These are phyloP conservation scores for Zaprionus camerounensis DNA, from an alignment of 1,140 invertebrate genomes.

Conservation along the genomic window DNA sequence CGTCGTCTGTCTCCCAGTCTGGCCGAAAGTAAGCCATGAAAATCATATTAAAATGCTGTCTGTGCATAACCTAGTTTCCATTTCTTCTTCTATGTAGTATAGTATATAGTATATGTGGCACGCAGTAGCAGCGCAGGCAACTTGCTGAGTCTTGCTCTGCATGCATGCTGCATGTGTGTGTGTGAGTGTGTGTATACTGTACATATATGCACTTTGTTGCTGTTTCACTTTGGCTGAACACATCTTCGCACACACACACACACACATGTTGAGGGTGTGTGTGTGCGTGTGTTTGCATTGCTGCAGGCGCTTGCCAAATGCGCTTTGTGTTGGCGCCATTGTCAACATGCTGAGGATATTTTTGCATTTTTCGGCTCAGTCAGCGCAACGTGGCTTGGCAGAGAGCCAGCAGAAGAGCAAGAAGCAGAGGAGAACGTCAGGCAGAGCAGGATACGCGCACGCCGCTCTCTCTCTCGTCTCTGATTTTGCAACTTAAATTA, in stretches of 20 bases:
- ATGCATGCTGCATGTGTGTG: constrained; percentile 10
- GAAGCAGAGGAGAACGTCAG: not conserved
- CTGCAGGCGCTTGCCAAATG: constrained; percentile 79
- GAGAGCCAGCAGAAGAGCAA: constrained; percentile 13
- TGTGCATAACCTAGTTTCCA: constrained; percentile 78
- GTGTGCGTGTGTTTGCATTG: constrained; percentile 54
- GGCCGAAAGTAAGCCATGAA: constrained; percentile 64
- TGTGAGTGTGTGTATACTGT: constrained; percentile 20
- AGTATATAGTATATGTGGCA: not conserved
- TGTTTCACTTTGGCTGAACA: constrained; percentile 79
- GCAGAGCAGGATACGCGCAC: constrained; percentile 18
- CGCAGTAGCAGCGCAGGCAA: constrained; percentile 21
- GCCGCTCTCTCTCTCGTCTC: constrained; percentile 13
- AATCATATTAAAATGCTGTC: constrained; percentile 82
- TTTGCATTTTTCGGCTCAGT: constrained; percentile 80
- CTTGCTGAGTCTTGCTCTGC: constrained; percentile 5
- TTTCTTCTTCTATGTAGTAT: constrained; percentile 46
- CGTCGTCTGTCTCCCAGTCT: constrained; percentile 39
- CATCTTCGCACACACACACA: constrained; percentile 47
- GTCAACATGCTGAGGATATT: constrained; percentile 73
- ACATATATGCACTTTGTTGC: constrained; percentile 61
- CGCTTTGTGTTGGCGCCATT: constrained; percentile 76
- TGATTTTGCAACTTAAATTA: constrained; percentile 76
- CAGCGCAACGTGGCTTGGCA: constrained; percentile 76
- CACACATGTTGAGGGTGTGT: not conserved